Evolutionary conservation across 2,888 invertebrate genomes (phyloP).

Genomic region (Alviniconcha strummeri): DNA sequence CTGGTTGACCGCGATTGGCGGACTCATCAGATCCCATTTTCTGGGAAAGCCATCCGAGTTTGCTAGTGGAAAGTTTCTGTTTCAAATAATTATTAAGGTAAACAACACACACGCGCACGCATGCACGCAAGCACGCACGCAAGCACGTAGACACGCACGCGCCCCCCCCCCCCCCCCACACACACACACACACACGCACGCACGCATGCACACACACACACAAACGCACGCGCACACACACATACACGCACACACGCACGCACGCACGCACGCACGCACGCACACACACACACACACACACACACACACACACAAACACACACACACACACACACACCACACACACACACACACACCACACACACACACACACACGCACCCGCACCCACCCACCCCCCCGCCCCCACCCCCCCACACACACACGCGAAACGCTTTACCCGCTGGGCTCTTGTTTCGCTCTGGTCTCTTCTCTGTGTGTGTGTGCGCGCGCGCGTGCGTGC

Average conservation of each 20-base stretch:
- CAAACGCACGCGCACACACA: not conserved
- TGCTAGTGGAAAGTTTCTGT: too few relatives aligned
- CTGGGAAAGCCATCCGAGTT: too few relatives aligned
- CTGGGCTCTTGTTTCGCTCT: too few relatives aligned
- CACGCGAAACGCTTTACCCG: too few relatives aligned
- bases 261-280: slow-evolving; percentile 11
- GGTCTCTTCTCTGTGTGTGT: not conserved
- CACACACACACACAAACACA: not conserved
- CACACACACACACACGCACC: not conserved
- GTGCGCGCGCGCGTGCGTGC: not conserved
- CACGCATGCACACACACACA: not conserved
- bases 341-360: not conserved
- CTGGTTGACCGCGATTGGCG: too few relatives aligned
- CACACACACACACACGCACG: not conserved
- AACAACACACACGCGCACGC: too few relatives aligned
- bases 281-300: slow-evolving; percentile 22
- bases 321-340: not conserved
- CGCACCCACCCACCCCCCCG: not conserved
- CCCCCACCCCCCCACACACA: too few relatives aligned
- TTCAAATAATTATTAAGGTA: too few relatives aligned
- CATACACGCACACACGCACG: not conserved
- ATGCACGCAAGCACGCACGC: too few relatives aligned
- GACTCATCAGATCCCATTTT: too few relatives aligned
- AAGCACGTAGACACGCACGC: too few relatives aligned
- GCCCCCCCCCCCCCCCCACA: too few relatives aligned